Evolutionary conservation across 92 coral and sea anemone genomes (phyloP).

Genomic region (Diadumene lineata): DNA sequence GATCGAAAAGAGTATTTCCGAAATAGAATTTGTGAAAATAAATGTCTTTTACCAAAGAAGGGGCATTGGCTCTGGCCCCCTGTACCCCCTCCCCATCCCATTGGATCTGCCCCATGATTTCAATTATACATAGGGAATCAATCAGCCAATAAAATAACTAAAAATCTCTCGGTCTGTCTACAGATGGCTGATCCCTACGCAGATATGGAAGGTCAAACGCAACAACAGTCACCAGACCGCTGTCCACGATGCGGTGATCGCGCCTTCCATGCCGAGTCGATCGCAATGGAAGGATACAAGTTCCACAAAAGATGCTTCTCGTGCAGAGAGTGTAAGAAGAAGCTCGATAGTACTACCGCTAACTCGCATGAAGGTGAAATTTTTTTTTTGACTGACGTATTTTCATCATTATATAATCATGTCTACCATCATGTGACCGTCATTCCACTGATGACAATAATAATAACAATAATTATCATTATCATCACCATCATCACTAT

Average conservation of each 20-base stretch:
- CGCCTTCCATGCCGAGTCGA: constrained; percentile 67
- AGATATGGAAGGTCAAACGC: background rate
- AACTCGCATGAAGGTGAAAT: constrained; percentile 61
- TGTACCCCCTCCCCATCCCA: too few species aligned
- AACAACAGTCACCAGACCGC: constrained; percentile 1
- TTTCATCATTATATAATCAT: background rate
- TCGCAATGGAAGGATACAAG: constrained; percentile 43
- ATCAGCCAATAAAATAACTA: too few species aligned
- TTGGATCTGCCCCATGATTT: too few species aligned
- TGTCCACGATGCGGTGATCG: constrained; percentile 61
- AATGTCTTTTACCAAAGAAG: too few species aligned
- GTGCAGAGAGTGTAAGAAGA: constrained; percentile 54
- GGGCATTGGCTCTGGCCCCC: too few species aligned
- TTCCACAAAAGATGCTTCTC: constrained; percentile 75
- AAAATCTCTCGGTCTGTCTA: background rate
- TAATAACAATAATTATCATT: background rate
- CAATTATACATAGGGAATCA: too few species aligned
- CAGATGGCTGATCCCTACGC: background rate
- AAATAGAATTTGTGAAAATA: too few species aligned
- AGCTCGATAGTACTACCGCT: constrained; percentile 68
- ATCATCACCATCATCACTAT: background rate
- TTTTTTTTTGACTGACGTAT: too few species aligned
- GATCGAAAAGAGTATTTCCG: too few species aligned
- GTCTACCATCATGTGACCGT: background rate
- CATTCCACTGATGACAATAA: background rate